Evolutionary conservation across 2,888 invertebrate genomes (phyloP), one percentile per base, ranked within the genome.

Genomic region (Acanthopleura granulata): DNA sequence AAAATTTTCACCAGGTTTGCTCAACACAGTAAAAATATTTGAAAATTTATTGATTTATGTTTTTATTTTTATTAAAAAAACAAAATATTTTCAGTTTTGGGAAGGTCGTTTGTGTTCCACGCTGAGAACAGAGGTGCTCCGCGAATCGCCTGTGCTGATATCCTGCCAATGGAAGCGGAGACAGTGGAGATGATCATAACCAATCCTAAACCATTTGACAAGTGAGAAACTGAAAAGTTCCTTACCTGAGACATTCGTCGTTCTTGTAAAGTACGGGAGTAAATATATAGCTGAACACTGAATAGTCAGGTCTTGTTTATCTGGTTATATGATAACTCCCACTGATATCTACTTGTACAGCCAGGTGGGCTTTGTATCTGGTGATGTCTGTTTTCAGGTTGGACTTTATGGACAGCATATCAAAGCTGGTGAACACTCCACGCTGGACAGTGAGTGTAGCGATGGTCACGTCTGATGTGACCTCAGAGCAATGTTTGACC

Each of bases 41-140:
- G n/a, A n/a, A n/a, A n/a, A n/a, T n/a, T n/a, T n/a, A n/a, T n/a
- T n/a, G n/a, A n/a, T n/a, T n/a, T n/a, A n/a, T n/a, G n/a, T n/a
- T n/a, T n/a, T n/a, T n/a, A n/a, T n/a, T n/a, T n/a, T n/a, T n/a
- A n/a, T n/a, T n/a, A n/a, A n/a, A n/a, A n/a, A n/a, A n/a, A n/a
- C n/a, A n/a, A n/a, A n/a, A 40, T 40, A 16, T 16, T 79, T 81
- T 30, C 81, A 87, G 87, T 85, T 40, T 78, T 81, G 22, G 85
- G 86, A 93, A 94, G 94, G 88, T 95, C 97, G 12, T 91, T 98
- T 61, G 95, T 97, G 6, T 92, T 98, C 71, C 96, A 95, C 85
- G 97, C 95, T 87, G 96, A 96, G 87, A 93, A 94, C 86, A 96
- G 77, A 49, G 84, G 78, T 6, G 77, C 71, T 6, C 29, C 76